Evolutionary conservation across 2,888 invertebrate genomes (phyloP), one percentile per base, ranked within the genome.

Genomic region (Bhutanitis thaidina): DNA sequence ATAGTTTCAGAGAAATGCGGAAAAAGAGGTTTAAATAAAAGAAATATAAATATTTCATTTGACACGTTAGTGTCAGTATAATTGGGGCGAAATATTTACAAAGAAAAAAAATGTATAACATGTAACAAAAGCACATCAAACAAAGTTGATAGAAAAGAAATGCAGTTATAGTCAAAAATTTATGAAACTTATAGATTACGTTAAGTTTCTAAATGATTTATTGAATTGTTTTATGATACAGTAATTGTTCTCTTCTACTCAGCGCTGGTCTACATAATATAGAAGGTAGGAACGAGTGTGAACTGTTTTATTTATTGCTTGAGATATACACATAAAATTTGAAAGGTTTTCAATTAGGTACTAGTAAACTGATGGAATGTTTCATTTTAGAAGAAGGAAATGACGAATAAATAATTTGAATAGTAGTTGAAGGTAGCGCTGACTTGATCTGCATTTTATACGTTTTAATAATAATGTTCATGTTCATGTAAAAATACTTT

Each of bases 1-100:
- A n/a, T n/a, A n/a, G n/a, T n/a, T n/a, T n/a, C n/a, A n/a, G n/a
- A n/a, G n/a, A n/a, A n/a, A n/a, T n/a, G n/a, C 20, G 2, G 5
- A 5, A 3, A 3, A 20, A 3, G 27, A 15, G 16, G 12, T 43
- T 38, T 41, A 53, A 55, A 52, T 46, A 57, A 57, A 57, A 46
- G 51, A 56, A 59, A 52, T 44, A 53, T 35, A 27, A 1, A 52
- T 35, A 39, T 51, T 68, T 75, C 67, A 72, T 71, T 72, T 71
- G 80, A 83, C 77, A 82, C 84, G 63, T 68, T 56, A 55, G 80
- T 83, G 75, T 71, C 75, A 70, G 72, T 85, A 82, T 82, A 65
- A 70, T 76, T 84, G 62, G 68, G 77, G 80, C 69, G 73, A 81
- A 82, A 80, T 87, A 87, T 87, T 84, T 87, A 87, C 87, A 88